These are phyloP conservation scores for Drosophila putrida DNA, from an alignment of 2,888 invertebrate genomes.

Conservation along the genomic window DNA sequence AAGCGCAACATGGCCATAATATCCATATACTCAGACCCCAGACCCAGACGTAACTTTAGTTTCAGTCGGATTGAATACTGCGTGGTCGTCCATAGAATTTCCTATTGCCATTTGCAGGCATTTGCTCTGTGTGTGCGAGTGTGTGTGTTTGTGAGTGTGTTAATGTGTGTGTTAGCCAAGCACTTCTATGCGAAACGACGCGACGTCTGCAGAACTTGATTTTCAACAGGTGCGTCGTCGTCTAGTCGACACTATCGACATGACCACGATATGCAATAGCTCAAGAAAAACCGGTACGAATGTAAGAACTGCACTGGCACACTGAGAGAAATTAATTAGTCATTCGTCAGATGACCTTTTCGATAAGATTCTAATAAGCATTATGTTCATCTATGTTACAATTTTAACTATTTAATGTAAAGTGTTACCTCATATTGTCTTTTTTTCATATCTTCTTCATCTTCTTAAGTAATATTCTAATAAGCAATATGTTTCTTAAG, in stretches of 20 bases:
- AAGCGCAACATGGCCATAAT: conserved; percentile 23
- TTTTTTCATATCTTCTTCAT: too few relatives aligned
- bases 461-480: too few relatives aligned
- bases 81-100: conserved; percentile 65
- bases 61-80: conserved; percentile 43
- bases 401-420: too few relatives aligned
- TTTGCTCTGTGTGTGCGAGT: conserved; percentile 20
- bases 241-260: conserved; percentile 56
- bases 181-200: conserved; percentile 59
- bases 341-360: neutral
- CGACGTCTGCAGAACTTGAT: conserved; percentile 78
- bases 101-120: conserved; percentile 59
- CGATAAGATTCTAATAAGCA: neutral
- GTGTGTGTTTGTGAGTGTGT: conserved; percentile 8
- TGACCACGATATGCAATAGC: conserved; percentile 57
- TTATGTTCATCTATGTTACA: too few relatives aligned
- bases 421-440: too few relatives aligned
- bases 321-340: conserved; percentile 31
- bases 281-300: conserved; percentile 64
- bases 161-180: conserved; percentile 17
- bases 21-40: conserved; percentile 12
- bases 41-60: conserved; percentile 7
- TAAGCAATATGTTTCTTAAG: too few relatives aligned
- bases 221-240: conserved; percentile 83
- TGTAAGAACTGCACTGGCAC: conserved; percentile 44